phyloP scores from a whole-genome alignment of 2,888 invertebrate genomes.

The Argynnis bischoffii region DNA sequence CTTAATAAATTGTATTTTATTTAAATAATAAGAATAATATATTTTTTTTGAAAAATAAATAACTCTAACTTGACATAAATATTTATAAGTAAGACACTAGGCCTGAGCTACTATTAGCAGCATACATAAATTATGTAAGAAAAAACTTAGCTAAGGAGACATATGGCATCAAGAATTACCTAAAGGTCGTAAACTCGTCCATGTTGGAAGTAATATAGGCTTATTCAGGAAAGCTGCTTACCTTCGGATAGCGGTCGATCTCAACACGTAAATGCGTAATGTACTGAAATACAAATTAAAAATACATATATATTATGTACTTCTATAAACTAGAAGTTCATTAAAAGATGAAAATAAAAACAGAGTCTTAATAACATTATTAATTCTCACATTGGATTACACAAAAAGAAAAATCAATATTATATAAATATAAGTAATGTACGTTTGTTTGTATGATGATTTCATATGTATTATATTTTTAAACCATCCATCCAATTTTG shows the following conservation, averaged over 20 bases:
- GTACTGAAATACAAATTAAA: background rate
- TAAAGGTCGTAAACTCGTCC: slow-evolving; percentile 46
- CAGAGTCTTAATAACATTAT: no score
- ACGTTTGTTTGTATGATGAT: no score
- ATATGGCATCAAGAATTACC: slow-evolving; percentile 32
- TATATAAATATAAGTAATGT: no score
- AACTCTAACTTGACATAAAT: background rate
- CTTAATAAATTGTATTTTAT: no score
- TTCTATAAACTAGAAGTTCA: slow-evolving; percentile 6
- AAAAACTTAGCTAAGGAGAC: slow-evolving; percentile 13
- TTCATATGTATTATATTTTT: no score
- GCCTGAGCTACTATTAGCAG: background rate
- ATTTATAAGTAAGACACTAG: background rate
- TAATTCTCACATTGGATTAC: no score
- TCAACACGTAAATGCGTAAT: slow-evolving; percentile 49
- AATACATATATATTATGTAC: background rate
- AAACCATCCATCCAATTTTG: no score
- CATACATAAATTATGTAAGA: background rate
- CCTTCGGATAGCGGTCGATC: slow-evolving; percentile 62
- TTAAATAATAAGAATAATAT: no score
- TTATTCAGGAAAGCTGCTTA: slow-evolving; percentile 68
- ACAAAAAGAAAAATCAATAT: no score
- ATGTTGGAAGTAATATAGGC: slow-evolving; percentile 48
- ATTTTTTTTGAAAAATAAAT: no score
- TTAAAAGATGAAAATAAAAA: no score